A percentile compares a stretch with the other conserved stretches of the same genome.
phyloP scores from a whole-genome alignment of 2,888 invertebrate genomes.

The Oligia latruncula region DNA sequence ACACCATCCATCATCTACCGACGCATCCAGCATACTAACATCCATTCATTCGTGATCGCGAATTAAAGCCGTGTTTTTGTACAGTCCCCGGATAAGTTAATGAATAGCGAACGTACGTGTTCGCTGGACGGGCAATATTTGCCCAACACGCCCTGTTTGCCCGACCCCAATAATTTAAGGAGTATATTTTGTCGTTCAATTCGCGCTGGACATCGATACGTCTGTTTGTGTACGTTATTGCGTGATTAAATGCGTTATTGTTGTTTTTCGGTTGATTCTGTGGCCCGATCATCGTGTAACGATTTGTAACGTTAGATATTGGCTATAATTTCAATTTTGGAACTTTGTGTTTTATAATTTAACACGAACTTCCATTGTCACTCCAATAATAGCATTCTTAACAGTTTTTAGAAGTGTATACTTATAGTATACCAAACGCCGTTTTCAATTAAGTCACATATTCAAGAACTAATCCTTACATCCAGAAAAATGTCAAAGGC shows the following conservation, averaged over 20 bases:
- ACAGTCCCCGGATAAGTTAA: constrained; percentile 74
- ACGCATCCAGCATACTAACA: constrained; percentile 54
- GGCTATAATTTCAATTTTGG: neutral
- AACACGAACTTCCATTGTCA: neutral
- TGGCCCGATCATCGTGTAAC: constrained; percentile 21
- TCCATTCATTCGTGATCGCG: constrained; percentile 65
- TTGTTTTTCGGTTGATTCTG: constrained; percentile 61
- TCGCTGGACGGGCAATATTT: constrained; percentile 76
- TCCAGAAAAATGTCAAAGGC: constrained; percentile 29
- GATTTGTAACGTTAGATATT: constrained; percentile 26
- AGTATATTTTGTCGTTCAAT: constrained; percentile 79
- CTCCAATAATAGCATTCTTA: neutral
- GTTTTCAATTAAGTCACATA: neutral
- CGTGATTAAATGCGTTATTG: constrained; percentile 72
- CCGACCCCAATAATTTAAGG: constrained; percentile 82
- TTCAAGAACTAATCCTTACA: constrained; percentile 20
- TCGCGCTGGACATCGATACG: constrained; percentile 72
- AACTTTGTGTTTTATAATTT: neutral
- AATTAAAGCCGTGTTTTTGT: constrained; percentile 76
- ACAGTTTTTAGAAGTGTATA: neutral
- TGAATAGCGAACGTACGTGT: constrained; percentile 76
- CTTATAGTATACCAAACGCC: neutral
- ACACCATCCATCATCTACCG: constrained; percentile 24
- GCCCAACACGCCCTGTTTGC: constrained; percentile 73
- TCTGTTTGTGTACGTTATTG: constrained; percentile 72